Evolutionary conservation across 2,797 vertebrate species (phyloP).

Genomic region (Spatula clypeata): DNA sequence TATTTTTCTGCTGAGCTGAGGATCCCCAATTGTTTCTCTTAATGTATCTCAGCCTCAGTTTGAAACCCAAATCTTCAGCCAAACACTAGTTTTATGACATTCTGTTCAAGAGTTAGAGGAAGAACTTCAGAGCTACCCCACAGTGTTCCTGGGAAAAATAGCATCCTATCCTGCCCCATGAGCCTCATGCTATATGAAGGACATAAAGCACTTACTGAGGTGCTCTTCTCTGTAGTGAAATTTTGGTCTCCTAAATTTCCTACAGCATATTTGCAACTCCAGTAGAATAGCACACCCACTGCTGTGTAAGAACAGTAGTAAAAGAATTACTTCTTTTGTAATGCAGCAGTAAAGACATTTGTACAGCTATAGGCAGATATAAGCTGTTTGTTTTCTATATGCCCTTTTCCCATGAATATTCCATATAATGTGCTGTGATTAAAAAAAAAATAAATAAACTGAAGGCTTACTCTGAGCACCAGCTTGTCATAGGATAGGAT

Average conservation of each 20-base stretch:
- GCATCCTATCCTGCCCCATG: neutral
- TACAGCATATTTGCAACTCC: neutral
- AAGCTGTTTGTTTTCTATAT: neutral
- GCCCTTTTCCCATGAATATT: neutral
- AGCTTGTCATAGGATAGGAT: neutral
- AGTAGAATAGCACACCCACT: neutral
- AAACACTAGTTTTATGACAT: neutral
- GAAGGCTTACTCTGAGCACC: neutral
- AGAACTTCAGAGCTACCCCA: neutral
- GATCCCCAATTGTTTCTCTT: neutral
- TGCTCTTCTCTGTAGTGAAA: neutral
- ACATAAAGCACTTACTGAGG: neutral
- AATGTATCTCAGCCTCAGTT: neutral
- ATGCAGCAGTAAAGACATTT: neutral
- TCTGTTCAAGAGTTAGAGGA: neutral
- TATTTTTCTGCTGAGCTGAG: neutral
- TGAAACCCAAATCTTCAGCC: neutral
- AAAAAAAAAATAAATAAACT: neutral
- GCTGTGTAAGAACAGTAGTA: neutral
- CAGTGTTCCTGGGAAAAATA: neutral
- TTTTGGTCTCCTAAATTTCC: neutral
- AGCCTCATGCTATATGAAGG: neutral
- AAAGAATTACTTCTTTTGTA: neutral
- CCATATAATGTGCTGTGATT: neutral
- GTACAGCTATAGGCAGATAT: neutral